Conservation (phyloP, 2,888 invertebrate genomes). For the Trichogramma evanescens region DNA sequence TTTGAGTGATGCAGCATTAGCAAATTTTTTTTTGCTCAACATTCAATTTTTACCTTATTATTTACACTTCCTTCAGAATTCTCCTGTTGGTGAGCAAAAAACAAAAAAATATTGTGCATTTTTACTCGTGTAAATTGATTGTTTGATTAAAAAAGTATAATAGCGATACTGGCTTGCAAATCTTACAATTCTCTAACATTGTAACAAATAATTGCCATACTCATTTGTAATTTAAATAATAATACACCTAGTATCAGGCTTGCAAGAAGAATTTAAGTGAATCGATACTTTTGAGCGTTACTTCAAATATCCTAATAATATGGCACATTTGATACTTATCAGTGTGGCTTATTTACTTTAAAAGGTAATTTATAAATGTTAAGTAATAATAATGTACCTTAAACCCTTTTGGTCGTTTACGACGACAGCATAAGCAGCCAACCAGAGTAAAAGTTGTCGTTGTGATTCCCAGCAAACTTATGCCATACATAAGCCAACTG, state of each 20-base stretch:
- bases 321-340: background rate
- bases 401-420: constrained; percentile 41
- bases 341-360: background rate
- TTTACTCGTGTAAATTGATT: constrained; percentile 13
- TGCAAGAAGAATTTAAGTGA: too few species aligned
- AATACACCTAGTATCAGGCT: too few species aligned
- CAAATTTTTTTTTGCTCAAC: constrained; percentile 7
- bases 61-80: constrained; percentile 18
- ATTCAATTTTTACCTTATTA: constrained; percentile 18
- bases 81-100: constrained; percentile 6
- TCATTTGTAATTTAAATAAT: too few species aligned
- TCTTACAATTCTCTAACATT: too few species aligned
- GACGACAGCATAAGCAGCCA: constrained; percentile 42
- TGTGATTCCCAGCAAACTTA: constrained; percentile 35
- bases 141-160: too few species aligned
- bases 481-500: constrained; percentile 35
- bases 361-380: constrained; percentile 1
- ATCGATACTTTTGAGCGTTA: too few species aligned
- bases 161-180: too few species aligned
- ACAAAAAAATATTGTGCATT: constrained; percentile 17
- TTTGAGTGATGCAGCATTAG: too few species aligned
- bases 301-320: too few species aligned
- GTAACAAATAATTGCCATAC: too few species aligned
- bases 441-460: constrained; percentile 37
- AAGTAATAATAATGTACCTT: constrained; percentile 31